phyloP scores from a whole-genome alignment of 2,113 vertebrate genomes.

The Spea multiplicata region DNA sequence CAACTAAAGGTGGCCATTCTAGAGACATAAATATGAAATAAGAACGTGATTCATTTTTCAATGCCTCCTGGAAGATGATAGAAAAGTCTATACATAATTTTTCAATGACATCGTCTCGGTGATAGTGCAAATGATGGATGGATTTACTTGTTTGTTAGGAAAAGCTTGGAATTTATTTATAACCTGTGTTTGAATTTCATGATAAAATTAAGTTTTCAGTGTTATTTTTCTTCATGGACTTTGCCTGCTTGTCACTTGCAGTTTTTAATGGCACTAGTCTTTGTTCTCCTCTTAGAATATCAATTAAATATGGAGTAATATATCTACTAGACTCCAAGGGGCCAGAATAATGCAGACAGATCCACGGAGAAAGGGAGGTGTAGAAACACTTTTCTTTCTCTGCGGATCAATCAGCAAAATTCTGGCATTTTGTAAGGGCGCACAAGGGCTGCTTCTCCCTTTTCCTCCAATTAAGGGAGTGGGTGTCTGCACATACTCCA shows the following conservation, averaged over 20 bases:
- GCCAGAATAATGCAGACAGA: too few relatives aligned
- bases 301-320: background rate
- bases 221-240: slow-evolving; percentile 36
- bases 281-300: slow-evolving; percentile 1
- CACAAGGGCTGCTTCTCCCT: too few relatives aligned
- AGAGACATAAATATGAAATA: background rate
- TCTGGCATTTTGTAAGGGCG: too few relatives aligned
- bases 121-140: slow-evolving; percentile 27
- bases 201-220: slow-evolving; percentile 37
- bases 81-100: slow-evolving; percentile 22
- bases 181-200: slow-evolving; percentile 30
- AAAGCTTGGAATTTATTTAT: slow-evolving; percentile 23
- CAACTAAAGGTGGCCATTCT: background rate
- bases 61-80: slow-evolving; percentile 27
- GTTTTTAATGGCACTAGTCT: slow-evolving; percentile 19
- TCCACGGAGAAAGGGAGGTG: too few relatives aligned
- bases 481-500: too few relatives aligned
- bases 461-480: too few relatives aligned
- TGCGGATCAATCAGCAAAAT: too few relatives aligned
- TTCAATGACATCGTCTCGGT: slow-evolving; percentile 23
- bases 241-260: slow-evolving; percentile 29
- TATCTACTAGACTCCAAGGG: too few relatives aligned
- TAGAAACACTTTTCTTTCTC: too few relatives aligned
- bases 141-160: slow-evolving; percentile 12
- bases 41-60: slow-evolving; percentile 23